phyloP scores from a whole-genome alignment of 2,888 invertebrate genomes.

The Drosophila prolongata region DNA sequence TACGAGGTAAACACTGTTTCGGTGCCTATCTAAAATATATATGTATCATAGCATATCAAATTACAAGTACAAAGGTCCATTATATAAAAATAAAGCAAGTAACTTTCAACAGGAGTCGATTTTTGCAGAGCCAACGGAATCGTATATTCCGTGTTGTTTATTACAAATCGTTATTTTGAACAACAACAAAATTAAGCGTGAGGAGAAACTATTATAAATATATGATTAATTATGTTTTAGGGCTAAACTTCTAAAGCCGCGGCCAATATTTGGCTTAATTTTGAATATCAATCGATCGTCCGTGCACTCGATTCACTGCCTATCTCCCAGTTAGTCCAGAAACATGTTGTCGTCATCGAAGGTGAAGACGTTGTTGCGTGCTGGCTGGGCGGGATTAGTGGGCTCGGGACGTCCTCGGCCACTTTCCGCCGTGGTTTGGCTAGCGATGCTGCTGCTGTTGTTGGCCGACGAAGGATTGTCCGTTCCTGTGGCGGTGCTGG shows the following conservation, averaged over 20 bases:
- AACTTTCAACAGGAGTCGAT: constrained; percentile 25
- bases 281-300: constrained; percentile 63
- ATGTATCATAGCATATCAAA: constrained; percentile 6
- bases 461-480: constrained; percentile 32
- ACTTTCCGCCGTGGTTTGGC: constrained; percentile 33
- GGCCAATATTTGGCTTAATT: constrained; percentile 57
- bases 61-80: constrained; percentile 7
- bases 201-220: constrained; percentile 58
- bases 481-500: constrained; percentile 27
- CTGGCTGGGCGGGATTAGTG: constrained; percentile 31
- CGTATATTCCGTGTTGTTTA: constrained; percentile 35
- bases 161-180: constrained; percentile 47
- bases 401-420: constrained; percentile 24
- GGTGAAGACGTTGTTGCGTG: constrained; percentile 78
- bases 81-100: constrained; percentile 16
- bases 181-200: constrained; percentile 67
- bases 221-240: constrained; percentile 42
- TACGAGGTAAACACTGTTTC: not conserved
- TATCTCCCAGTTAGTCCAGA: constrained; percentile 75
- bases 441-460: constrained; percentile 33
- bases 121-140: constrained; percentile 45
- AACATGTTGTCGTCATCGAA: constrained; percentile 84
- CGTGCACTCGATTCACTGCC: not conserved
- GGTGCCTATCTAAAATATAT: constrained; percentile 23
- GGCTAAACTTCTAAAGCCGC: constrained; percentile 34